Evolutionary conservation across 2,797 vertebrate species (phyloP).

Genomic region (Hydrolagus colliei): DNA sequence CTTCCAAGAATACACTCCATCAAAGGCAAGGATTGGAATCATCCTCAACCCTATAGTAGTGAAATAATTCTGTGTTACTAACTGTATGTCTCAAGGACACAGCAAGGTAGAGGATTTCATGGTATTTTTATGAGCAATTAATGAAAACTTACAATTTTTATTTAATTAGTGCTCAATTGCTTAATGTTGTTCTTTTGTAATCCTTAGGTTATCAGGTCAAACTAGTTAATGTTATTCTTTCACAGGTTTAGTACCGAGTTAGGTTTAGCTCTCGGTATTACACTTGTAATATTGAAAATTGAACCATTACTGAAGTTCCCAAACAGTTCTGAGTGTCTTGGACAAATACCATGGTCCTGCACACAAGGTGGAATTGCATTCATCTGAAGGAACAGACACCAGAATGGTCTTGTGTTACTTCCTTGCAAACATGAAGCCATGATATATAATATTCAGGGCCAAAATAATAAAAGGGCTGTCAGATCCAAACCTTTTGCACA

Average conservation of each 20-base stretch:
- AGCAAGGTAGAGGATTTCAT: not conserved
- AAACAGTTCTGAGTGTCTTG: not conserved
- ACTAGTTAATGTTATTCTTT: not conserved
- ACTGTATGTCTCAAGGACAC: too few relatives aligned
- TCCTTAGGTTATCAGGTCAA: not conserved
- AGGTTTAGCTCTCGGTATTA: too few relatives aligned
- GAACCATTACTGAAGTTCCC: not conserved
- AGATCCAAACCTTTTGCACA: conserved; percentile 11
- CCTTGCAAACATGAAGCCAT: not conserved
- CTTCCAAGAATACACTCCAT: not conserved
- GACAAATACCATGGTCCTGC: not conserved
- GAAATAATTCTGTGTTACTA: not conserved
- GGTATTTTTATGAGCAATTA: too few relatives aligned
- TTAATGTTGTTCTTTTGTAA: not conserved
- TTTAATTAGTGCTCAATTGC: not conserved
- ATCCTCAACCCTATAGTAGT: not conserved
- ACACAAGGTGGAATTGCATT: not conserved
- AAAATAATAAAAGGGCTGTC: not conserved
- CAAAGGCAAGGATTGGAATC: not conserved
- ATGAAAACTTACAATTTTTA: not conserved
- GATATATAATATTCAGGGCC: not conserved
- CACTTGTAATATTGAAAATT: not conserved
- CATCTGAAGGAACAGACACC: not conserved
- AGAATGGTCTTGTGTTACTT: not conserved
- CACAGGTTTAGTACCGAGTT: not conserved